Percentiles rank a stretch among this genome's conserved stretches.
Evolutionary conservation across 2,797 vertebrate genomes (phyloP).

Genomic region (Sylvia borin): DNA sequence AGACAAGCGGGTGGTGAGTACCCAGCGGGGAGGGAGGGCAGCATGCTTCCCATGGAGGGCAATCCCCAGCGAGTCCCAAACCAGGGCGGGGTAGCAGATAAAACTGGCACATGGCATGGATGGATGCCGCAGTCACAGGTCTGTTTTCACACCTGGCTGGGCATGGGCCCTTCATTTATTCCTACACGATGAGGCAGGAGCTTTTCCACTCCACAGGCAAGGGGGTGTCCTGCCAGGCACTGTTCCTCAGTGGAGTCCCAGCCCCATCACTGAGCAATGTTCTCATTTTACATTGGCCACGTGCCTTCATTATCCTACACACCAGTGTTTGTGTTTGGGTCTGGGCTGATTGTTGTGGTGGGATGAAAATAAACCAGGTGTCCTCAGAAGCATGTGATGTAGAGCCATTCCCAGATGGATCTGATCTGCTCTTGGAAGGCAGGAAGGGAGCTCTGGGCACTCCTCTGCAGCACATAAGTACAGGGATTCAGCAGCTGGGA

Average conservation of each 20-base stretch:
- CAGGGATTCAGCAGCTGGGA: neutral
- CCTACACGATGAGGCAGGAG: neutral
- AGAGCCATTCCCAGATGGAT: neutral
- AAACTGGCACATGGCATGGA: fast-evolving
- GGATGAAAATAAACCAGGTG: neutral
- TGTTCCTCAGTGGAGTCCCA: neutral
- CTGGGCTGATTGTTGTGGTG: neutral
- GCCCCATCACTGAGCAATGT: neutral
- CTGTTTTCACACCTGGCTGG: neutral
- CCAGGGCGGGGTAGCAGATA: neutral
- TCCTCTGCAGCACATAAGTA: neutral
- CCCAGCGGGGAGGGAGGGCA: fast-evolving
- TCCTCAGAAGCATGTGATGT: neutral
- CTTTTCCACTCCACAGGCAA: neutral
- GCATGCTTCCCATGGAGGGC: too few species aligned
- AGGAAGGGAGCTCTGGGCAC: fast-evolving
- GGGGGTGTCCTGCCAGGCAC: neutral
- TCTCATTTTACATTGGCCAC: neutral
- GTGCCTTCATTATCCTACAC: fast-evolving
- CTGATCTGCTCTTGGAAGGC: neutral
- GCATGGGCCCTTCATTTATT: neutral
- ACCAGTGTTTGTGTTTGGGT: neutral
- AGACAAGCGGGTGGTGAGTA: constrained; percentile 93
- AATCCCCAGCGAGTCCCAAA: neutral
- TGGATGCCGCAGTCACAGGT: neutral